These are phyloP conservation scores for Tangara arthus DNA, from an alignment of 2,797 vertebrate genomes.

Conservation along the genomic window DNA sequence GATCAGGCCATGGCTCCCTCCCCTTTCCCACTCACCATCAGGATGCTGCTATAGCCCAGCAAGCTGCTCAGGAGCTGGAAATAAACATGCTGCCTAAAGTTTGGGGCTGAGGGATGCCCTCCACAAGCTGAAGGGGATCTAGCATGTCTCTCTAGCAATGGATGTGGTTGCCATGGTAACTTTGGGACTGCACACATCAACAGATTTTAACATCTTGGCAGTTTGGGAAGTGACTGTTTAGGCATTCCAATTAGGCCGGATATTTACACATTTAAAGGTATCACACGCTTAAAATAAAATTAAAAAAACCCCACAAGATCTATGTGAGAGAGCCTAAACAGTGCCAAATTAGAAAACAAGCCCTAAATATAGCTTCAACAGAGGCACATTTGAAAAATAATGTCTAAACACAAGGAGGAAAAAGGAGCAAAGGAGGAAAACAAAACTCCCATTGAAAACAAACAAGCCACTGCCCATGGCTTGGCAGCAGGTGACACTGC, in stretches of 20 bases:
- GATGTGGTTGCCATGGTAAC: constrained; percentile 73
- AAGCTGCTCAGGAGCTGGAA: not conserved
- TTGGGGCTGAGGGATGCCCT: constrained; percentile 50
- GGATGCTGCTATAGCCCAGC: not conserved
- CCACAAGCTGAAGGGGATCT: constrained; percentile 57
- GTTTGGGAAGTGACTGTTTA: constrained; percentile 77
- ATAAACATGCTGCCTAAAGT: constrained; percentile 43
- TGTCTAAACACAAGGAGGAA: not conserved
- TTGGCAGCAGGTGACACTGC: fast-evolving
- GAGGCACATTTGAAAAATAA: constrained; percentile 24
- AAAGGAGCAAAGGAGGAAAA: not conserved
- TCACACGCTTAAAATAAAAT: constrained; percentile 34
- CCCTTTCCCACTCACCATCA: not conserved
- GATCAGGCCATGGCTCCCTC: not conserved
- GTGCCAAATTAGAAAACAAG: constrained; percentile 40
- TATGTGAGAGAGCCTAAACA: not conserved
- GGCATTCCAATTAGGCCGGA: constrained; percentile 76
- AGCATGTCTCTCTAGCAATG: constrained; percentile 61
- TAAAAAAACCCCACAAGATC: not conserved
- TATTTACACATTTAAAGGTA: constrained; percentile 70
- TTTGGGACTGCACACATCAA: constrained; percentile 69
- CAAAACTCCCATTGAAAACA: not conserved
- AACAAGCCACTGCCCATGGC: fast-evolving
- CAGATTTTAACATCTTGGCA: constrained; percentile 76
- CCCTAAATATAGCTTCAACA: constrained; percentile 45